Evolutionary conservation across 2,797 vertebrate species (phyloP), one percentile per base, ranked within the genome.

Genomic region (Netta rufina): DNA sequence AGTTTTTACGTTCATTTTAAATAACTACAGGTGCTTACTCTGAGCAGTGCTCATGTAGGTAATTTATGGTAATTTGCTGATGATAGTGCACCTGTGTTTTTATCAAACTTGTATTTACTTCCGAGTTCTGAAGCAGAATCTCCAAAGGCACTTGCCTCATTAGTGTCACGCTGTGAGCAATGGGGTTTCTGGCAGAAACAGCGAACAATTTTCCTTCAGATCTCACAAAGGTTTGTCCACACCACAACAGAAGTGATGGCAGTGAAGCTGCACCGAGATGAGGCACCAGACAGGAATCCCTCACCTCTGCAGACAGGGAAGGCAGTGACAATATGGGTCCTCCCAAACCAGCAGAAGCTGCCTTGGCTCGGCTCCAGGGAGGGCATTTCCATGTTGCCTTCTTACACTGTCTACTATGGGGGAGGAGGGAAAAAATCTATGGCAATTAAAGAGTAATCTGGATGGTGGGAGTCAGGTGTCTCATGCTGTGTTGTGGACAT

Each of bases 51-150:
- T 90, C 84, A 65, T 53, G 72, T 77, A 90, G 81, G 89, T 88
- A 95, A 96, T 96, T 94, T 65, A 87, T 85, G 85, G 21, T 94
- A 96, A 96, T 96, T 93, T 13, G 15, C 92, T 92, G 93, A 91
- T 90, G 94, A 95, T 75, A 88, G 89, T 2, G 0, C 96, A 97
- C 94, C 96, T 97, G 96, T 95, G 96, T 97, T 97, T 96, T 93
- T 95, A 93, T 88, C 91, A 92, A 91, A 94, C 91, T 89, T 70
- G 14, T 96, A 95, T 97, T 97, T 97, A 96, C 96, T 95, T 94
- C 95, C 51, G 78, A 95, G 81, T 81, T 96, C 76, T 96, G 94
- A 96, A 96, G 93, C 87, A 95, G 95, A 93, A 90, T 96, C 96
- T 97, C 94, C 85, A 95, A 93, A 95, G 89, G 82, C 93, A 94